Conservation (phyloP, 2,888 invertebrate genomes). For the Drosophila cracens region DNA sequence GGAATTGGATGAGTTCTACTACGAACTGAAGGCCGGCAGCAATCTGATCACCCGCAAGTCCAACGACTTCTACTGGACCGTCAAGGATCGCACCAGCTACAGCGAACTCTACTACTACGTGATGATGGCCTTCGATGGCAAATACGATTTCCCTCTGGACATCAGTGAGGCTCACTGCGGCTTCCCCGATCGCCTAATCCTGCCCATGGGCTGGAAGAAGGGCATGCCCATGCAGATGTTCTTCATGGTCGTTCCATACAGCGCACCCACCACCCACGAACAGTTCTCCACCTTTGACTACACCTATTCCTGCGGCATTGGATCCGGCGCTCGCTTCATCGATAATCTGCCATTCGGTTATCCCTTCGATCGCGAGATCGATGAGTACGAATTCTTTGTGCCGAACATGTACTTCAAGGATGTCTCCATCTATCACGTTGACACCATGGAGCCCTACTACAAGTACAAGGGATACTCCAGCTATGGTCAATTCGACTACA, state of each 20-base stretch:
- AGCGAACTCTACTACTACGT: slow-evolving; percentile 85
- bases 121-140: slow-evolving; percentile 85
- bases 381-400: slow-evolving; percentile 87
- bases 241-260: slow-evolving; percentile 87
- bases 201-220: slow-evolving; percentile 88
- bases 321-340: slow-evolving; percentile 86
- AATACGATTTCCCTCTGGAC: slow-evolving; percentile 85
- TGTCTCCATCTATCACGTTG: slow-evolving; percentile 88
- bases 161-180: slow-evolving; percentile 86
- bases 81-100: slow-evolving; percentile 86
- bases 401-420: slow-evolving; percentile 90
- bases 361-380: slow-evolving; percentile 90
- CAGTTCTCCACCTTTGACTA: slow-evolving; percentile 85
- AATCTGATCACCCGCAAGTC: slow-evolving; percentile 81
- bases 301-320: slow-evolving; percentile 86
- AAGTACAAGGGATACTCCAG: slow-evolving; percentile 67
- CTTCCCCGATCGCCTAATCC: slow-evolving; percentile 87
- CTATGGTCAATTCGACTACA: slow-evolving; percentile 78
- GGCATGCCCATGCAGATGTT: slow-evolving; percentile 88
- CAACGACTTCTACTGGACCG: slow-evolving; percentile 84
- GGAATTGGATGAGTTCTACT: slow-evolving; percentile 88
- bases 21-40: slow-evolving; percentile 86
- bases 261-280: slow-evolving; percentile 65
- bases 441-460: slow-evolving; percentile 82
- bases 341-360: slow-evolving; percentile 89